A percentile compares a stretch with the other conserved stretches of the same genome.
phyloP scores from a whole-genome alignment of 1,140 invertebrate genomes.

The Platyura marginata region DNA sequence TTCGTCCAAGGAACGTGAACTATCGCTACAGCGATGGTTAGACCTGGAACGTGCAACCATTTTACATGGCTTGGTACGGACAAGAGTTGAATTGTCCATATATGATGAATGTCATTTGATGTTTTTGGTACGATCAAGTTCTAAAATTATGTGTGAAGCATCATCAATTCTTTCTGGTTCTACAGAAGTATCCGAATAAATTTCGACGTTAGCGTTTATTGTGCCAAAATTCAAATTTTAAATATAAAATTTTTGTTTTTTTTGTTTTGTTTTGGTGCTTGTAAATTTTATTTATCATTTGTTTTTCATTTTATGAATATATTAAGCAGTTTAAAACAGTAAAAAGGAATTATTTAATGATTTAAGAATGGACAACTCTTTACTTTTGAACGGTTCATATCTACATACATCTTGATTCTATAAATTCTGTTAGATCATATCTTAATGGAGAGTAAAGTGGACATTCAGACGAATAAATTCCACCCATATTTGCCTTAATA shows the following conservation, averaged over 20 bases:
- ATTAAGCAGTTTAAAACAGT: too few relatives aligned
- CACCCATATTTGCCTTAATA: too few relatives aligned
- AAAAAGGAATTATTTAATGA: too few relatives aligned
- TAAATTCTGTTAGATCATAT: too few relatives aligned
- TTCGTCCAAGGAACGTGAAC: slow-evolving; percentile 42
- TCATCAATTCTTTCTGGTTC: slow-evolving; percentile 27
- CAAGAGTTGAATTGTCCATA: slow-evolving; percentile 49
- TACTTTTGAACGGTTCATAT: too few relatives aligned
- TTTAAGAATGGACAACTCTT: too few relatives aligned
- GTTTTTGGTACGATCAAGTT: slow-evolving; percentile 61
- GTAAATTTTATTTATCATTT: not conserved
- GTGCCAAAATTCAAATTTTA: not conserved
- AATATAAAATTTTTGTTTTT: not conserved
- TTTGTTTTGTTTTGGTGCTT: not conserved
- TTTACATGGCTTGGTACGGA: slow-evolving; percentile 53
- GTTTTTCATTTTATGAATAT: too few relatives aligned
- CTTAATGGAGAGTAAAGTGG: too few relatives aligned
- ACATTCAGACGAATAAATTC: too few relatives aligned
- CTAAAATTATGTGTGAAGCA: slow-evolving; percentile 60
- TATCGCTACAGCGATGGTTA: slow-evolving; percentile 59
- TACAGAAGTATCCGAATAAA: not conserved
- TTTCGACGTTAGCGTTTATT: not conserved
- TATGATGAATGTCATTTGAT: slow-evolving; percentile 62
- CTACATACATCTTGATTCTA: too few relatives aligned
- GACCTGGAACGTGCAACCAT: slow-evolving; percentile 66